phyloP scores from a whole-genome alignment of 2,888 invertebrate species.

The Lasioglossum calceatum region DNA sequence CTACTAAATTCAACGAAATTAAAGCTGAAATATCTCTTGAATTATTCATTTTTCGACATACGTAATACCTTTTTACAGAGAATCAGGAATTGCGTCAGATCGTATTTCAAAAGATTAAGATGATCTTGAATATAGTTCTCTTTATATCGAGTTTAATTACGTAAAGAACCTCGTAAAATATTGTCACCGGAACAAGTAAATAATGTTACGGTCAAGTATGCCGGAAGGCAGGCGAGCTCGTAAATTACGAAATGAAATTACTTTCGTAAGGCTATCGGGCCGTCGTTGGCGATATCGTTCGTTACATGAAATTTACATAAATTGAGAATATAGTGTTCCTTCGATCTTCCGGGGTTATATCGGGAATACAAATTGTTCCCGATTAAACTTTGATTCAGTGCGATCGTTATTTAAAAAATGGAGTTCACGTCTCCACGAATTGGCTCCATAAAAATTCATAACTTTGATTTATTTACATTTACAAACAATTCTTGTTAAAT shows the following conservation, averaged over 20 bases:
- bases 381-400: slow-evolving; percentile 29
- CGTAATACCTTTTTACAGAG: too few species aligned
- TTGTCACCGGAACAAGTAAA: slow-evolving; percentile 27
- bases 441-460: background rate
- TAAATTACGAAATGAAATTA: slow-evolving; percentile 46
- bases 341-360: slow-evolving; percentile 7
- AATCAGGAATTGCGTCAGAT: too few species aligned
- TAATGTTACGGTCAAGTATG: background rate
- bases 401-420: background rate
- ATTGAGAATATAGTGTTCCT: slow-evolving; percentile 9
- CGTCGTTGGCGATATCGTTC: slow-evolving; percentile 24
- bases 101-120: too few species aligned
- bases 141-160: background rate
- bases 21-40: too few species aligned
- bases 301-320: slow-evolving; percentile 39
- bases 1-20: too few species aligned
- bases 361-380: slow-evolving; percentile 9
- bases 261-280: slow-evolving; percentile 13
- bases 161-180: background rate
- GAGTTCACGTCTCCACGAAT: background rate
- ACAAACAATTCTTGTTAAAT: background rate
- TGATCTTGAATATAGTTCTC: too few species aligned
- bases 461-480: background rate
- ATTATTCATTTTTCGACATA: too few species aligned
- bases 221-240: background rate